Evolutionary conservation across 2,113 vertebrate genomes (phyloP).

Genomic region (Chaetura pelagica): DNA sequence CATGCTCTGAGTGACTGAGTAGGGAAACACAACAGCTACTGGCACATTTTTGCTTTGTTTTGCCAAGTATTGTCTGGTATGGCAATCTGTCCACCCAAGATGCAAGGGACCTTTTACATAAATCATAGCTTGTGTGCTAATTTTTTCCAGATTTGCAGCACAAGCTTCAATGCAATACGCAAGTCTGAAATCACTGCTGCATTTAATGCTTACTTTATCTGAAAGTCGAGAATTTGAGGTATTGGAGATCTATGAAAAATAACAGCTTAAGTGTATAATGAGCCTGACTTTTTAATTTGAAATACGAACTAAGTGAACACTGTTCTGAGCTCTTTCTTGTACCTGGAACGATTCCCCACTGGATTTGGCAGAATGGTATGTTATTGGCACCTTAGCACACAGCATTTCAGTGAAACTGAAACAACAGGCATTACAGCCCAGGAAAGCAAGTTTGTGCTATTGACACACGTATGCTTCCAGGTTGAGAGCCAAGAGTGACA

Average conservation of each 20-base stretch:
- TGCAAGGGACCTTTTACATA: not conserved
- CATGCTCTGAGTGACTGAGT: not conserved
- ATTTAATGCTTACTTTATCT: not conserved
- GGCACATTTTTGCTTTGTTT: not conserved
- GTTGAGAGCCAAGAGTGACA: not conserved
- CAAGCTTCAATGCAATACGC: not conserved
- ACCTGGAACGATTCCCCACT: not conserved
- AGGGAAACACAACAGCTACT: not conserved
- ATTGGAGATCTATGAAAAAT: not conserved
- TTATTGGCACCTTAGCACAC: not conserved
- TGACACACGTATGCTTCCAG: fast-evolving
- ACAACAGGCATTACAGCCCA: not conserved
- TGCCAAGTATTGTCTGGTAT: not conserved
- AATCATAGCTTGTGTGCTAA: not conserved
- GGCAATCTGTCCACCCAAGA: not conserved
- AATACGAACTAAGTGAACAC: not conserved
- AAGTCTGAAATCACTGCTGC: not conserved
- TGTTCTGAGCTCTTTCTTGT: not conserved
- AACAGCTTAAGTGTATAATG: not conserved
- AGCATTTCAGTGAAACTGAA: not conserved
- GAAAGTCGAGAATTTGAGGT: not conserved
- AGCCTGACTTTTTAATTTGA: not conserved
- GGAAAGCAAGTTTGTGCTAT: not conserved
- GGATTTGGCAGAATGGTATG: not conserved
- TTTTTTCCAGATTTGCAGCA: not conserved